Percentiles rank a stretch among this genome's conserved stretches.
Conservation (phyloP, 2,797 vertebrate species). For the Chloroceryle inda region DNA sequence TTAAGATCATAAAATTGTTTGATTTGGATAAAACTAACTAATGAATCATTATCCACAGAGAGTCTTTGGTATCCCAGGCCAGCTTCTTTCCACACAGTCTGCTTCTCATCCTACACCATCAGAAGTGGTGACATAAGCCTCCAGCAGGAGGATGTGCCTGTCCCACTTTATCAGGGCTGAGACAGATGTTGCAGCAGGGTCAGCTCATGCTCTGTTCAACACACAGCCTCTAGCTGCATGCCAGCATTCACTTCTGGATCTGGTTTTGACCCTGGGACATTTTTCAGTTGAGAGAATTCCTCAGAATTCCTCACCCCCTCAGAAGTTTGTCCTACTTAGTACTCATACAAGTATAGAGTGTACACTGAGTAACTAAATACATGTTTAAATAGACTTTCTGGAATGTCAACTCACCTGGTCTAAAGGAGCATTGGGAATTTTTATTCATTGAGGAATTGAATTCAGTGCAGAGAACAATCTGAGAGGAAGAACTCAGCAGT, state of each 20-base stretch:
- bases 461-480: not conserved
- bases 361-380: not conserved
- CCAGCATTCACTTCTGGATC: not conserved
- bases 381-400: not conserved
- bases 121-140: not conserved
- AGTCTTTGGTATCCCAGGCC: not conserved
- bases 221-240: not conserved
- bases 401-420: accelerated
- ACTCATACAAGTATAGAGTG: accelerated
- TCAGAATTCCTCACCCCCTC: not conserved
- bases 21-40: not conserved
- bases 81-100: not conserved
- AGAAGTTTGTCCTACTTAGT: not conserved
- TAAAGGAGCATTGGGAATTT: not conserved
- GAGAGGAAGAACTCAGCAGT: not conserved
- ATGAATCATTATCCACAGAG: not conserved
- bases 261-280: not conserved
- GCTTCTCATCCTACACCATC: not conserved
- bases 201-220: accelerated
- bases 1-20: not conserved
- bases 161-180: not conserved
- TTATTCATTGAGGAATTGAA: not conserved
- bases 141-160: not conserved
- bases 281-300: not conserved
- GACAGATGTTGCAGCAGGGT: accelerated